phyloP scores from a whole-genome alignment of 2,888 invertebrate genomes.

The Nematopogon swammerdamellus region DNA sequence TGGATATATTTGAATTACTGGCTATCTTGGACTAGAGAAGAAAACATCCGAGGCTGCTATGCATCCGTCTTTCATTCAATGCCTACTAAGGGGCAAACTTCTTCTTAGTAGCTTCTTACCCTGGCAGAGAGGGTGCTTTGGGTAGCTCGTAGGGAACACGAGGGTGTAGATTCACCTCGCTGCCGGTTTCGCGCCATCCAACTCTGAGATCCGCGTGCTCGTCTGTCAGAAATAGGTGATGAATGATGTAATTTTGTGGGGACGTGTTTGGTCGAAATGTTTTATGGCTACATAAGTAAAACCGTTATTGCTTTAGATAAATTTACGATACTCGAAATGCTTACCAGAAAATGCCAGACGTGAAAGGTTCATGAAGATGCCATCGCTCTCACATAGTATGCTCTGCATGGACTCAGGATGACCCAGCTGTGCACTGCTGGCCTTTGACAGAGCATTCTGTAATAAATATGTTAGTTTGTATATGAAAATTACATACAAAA shows the following conservation, averaged over 20 bases:
- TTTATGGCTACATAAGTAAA: too few species aligned
- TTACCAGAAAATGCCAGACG: conserved; percentile 21
- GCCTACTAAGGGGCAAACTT: too few species aligned
- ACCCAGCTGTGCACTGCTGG: conserved; percentile 34
- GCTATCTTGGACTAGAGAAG: too few species aligned
- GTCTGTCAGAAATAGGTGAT: neutral
- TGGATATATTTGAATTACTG: too few species aligned
- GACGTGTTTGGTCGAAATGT: too few species aligned
- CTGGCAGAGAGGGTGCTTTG: conserved; percentile 30
- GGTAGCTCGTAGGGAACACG: conserved; percentile 20
- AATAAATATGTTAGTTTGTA: too few species aligned
- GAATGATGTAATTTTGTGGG: too few species aligned
- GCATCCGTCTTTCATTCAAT: too few species aligned
- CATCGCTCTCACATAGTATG: conserved; percentile 28
- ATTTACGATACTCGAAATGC: too few species aligned
- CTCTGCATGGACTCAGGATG: conserved; percentile 37
- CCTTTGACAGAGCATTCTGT: conserved; percentile 35
- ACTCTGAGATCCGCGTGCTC: conserved; percentile 12
- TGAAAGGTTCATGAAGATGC: conserved; percentile 34
- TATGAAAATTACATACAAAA: neutral
- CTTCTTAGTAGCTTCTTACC: conserved; percentile 20
- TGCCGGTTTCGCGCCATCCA: conserved; percentile 31
- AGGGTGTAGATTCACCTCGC: conserved; percentile 25
- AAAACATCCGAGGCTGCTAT: too few species aligned
- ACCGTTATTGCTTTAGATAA: too few species aligned